phyloP scores from a whole-genome alignment of 2,797 vertebrate genomes.

The Myiotriccus ornatus region DNA sequence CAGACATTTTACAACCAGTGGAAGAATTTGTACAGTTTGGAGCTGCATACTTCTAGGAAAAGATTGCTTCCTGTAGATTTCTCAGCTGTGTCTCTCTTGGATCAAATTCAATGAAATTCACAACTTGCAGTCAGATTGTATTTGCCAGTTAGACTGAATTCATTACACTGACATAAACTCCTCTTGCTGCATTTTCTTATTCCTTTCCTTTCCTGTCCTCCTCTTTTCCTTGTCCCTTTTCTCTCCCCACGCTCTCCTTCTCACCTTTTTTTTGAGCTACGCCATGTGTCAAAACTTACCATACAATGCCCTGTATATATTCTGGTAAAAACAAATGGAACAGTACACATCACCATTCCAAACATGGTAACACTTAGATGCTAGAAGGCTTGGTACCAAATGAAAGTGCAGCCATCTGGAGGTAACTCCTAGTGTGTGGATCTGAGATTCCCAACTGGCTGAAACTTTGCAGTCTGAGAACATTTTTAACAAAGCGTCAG shows the following conservation, averaged over 20 bases:
- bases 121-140: conserved; percentile 71
- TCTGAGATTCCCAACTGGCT: conserved; percentile 28
- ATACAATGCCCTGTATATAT: conserved; percentile 55
- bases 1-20: conserved; percentile 56
- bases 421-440: conserved; percentile 32
- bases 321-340: conserved; percentile 69
- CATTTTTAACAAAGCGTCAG: conserved; percentile 8
- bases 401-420: conserved; percentile 61
- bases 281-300: conserved; percentile 51
- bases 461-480: conserved; percentile 38
- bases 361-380: conserved; percentile 12
- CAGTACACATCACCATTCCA: conserved; percentile 60
- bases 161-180: conserved; percentile 65
- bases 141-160: conserved; percentile 73
- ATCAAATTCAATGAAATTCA: conserved; percentile 73
- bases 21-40: conserved; percentile 68
- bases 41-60: conserved; percentile 74
- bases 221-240: background rate
- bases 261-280: conserved; percentile 38
- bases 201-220: background rate
- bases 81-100: conserved; percentile 79
- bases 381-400: conserved; percentile 44
- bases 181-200: conserved; percentile 15
- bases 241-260: background rate
- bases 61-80: conserved; percentile 76